Percentiles rank a stretch among this genome's conserved stretches.
phyloP scores from a whole-genome alignment of 2,888 invertebrate genomes.

The Lypha dubia region DNA sequence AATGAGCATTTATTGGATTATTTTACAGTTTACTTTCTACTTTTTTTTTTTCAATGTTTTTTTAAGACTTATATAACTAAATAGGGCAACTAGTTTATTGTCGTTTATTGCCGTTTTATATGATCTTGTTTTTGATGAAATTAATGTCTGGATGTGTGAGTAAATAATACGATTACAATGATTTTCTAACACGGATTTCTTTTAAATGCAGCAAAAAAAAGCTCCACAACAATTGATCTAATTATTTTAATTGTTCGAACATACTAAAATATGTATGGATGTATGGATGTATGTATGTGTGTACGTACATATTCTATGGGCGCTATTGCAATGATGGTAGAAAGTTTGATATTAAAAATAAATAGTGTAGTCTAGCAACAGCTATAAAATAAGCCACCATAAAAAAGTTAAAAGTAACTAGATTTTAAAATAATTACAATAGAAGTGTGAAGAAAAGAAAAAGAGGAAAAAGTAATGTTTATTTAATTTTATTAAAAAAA shows the following conservation, averaged over 20 bases:
- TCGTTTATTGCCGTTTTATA: constrained; percentile 8
- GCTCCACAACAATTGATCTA: constrained; percentile 10
- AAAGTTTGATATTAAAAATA: not conserved
- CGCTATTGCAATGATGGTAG: not conserved
- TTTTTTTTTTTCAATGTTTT: constrained; percentile 17
- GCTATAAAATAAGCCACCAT: too few species aligned
- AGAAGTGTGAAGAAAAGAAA: too few species aligned
- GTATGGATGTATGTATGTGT: too few species aligned
- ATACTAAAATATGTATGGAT: not conserved
- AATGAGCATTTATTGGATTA: constrained; percentile 57
- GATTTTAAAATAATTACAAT: too few species aligned
- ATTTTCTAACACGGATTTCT: not conserved
- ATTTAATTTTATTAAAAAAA: too few species aligned
- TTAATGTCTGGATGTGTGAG: not conserved
- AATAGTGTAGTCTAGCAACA: too few species aligned
- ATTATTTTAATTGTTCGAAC: constrained; percentile 19
- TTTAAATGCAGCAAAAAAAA: not conserved
- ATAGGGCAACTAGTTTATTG: constrained; percentile 59
- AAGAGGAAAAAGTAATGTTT: too few species aligned
- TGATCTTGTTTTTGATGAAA: not conserved
- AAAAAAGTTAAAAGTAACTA: too few species aligned
- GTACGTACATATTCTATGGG: not conserved
- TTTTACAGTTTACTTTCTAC: constrained; percentile 71
- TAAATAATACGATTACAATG: not conserved
- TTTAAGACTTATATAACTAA: constrained; percentile 64